A percentile compares a stretch with the other conserved stretches of the same genome.
Evolutionary conservation across 2,113 vertebrate genomes (phyloP).

Genomic region (Seriola rivoliana): DNA sequence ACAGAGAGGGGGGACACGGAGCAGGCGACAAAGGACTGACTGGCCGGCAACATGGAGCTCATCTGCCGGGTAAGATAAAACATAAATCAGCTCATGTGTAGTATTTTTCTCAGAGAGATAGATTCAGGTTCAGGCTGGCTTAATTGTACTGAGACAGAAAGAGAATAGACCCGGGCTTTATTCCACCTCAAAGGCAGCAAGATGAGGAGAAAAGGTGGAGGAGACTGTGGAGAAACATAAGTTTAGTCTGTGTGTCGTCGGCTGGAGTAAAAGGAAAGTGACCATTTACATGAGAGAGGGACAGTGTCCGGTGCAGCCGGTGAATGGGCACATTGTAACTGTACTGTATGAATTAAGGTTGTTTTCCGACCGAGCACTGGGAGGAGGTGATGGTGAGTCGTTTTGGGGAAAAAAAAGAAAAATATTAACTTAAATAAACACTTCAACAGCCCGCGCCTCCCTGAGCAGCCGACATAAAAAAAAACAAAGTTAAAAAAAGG

Average conservation of each 20-base stretch:
- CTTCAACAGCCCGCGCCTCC: neutral
- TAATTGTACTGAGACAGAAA: conserved; percentile 29
- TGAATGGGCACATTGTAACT: conserved; percentile 61
- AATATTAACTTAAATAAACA: neutral
- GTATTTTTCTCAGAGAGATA: neutral
- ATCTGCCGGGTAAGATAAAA: conserved; percentile 44
- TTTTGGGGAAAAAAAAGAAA: neutral
- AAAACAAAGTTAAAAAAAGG: no score
- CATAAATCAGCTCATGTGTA: neutral
- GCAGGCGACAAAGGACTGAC: conserved; percentile 11
- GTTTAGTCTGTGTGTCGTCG: neutral
- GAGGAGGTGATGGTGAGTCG: conserved; percentile 6
- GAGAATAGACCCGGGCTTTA: conserved; percentile 32
- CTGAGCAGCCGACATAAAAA: no score
- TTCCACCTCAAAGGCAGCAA: neutral
- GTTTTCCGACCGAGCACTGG: conserved; percentile 17
- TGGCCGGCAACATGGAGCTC: conserved; percentile 46
- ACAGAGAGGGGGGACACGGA: neutral
- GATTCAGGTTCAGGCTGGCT: neutral
- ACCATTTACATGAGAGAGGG: conserved; percentile 5
- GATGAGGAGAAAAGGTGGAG: conserved; percentile 10
- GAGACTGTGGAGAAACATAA: neutral
- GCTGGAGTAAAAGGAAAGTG: conserved; percentile 8
- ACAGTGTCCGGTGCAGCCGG: conserved; percentile 9
- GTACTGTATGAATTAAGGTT: conserved; percentile 41